Evolutionary conservation across 92 coral and sea anemone species (phyloP).

Genomic region (Paramuricea clavata): DNA sequence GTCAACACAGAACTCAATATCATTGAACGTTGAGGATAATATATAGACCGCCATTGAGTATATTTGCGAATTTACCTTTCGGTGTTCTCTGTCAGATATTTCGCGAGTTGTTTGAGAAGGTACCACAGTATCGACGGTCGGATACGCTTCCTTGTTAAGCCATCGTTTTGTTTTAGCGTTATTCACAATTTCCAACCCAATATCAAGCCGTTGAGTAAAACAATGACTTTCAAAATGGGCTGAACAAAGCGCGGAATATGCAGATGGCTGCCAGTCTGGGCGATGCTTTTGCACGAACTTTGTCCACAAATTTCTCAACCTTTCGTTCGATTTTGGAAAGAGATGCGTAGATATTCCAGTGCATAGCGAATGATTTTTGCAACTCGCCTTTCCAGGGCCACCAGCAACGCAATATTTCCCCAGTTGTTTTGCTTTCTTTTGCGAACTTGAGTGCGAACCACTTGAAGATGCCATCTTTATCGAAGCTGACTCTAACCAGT

Average conservation of each 20-base stretch:
- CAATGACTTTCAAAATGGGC: conserved; percentile 22
- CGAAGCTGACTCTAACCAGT: conserved; percentile 49
- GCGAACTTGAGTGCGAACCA: conserved; percentile 1
- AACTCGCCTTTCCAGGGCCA: conserved; percentile 41
- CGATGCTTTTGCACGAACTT: conserved; percentile 36
- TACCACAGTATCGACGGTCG: conserved; percentile 20
- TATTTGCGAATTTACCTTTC: not conserved
- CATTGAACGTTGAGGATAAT: not conserved
- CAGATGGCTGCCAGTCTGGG: conserved; percentile 26
- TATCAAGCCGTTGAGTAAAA: conserved; percentile 33
- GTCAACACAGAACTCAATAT: not conserved
- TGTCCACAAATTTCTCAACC: conserved; percentile 27
- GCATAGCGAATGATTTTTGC: conserved; percentile 30
- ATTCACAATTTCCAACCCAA: conserved; percentile 14
- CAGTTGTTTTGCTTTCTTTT: conserved; percentile 20
- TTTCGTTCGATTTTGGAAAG: conserved; percentile 42
- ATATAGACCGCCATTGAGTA: not conserved
- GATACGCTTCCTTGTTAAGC: conserved; percentile 28
- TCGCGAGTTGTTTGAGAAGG: conserved; percentile 29
- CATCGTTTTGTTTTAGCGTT: conserved; percentile 24
- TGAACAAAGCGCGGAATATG: conserved; percentile 39
- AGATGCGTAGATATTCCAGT: conserved; percentile 35
- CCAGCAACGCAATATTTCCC: conserved; percentile 42
- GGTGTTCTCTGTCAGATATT: conserved; percentile 15
- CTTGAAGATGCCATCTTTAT: conserved; percentile 28